Base-by-base conservation (phyloP, 2,797 vertebrate genomes). In the Bucorvus abyssinicus region DNA sequence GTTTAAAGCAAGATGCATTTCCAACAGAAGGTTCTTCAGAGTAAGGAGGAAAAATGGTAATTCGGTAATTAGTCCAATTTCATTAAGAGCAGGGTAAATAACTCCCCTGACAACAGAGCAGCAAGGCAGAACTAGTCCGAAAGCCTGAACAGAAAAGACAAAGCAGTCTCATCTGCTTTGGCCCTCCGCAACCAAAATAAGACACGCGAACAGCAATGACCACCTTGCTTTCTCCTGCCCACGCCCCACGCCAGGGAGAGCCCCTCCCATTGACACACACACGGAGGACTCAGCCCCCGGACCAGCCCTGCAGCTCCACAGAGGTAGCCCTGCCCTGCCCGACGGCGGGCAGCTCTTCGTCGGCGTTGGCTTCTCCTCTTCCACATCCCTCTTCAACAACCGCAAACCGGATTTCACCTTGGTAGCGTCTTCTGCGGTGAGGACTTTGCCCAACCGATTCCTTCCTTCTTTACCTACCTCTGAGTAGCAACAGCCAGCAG, bases 401-500 rank as follows among this genome's bases (percentile, higher is more conserved):
- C 52, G 45, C 50, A 29, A 61, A 27, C 3, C 65, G 61, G 42
- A 63, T 83, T 87, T 77, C 71, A 88, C 70, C 60, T 70, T 6
- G n/a, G 17, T 12, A 23, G 38, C 6, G 18, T 34, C 87, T 89
- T 63, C 65, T 21, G 47, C 3, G 0, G 8, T 2, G 38, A 95
- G 38, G 50, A 65, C 85, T 91, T 69, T 61, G 67, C 89, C 71
- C 82, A 82, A 45, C 27, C 38, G n/a, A 92, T 69, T 90, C 84
- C 47, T 70, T 38, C 90, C 65, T 64, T 82, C 83, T 87, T 89
- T 94, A 86, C 86, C 82, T 85, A 53, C 61, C 52, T 75, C 65
- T 24, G 27, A 90, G 73, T 76, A 95, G 87, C 92, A 78, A 94
- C 92, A 90, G 90, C 79, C 79, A 94, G 79, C 73, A 86, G 85